Evolutionary conservation across 2,113 vertebrate genomes (phyloP), one percentile per base, ranked within the genome.

Genomic region (Nyctereutes procyonoides): DNA sequence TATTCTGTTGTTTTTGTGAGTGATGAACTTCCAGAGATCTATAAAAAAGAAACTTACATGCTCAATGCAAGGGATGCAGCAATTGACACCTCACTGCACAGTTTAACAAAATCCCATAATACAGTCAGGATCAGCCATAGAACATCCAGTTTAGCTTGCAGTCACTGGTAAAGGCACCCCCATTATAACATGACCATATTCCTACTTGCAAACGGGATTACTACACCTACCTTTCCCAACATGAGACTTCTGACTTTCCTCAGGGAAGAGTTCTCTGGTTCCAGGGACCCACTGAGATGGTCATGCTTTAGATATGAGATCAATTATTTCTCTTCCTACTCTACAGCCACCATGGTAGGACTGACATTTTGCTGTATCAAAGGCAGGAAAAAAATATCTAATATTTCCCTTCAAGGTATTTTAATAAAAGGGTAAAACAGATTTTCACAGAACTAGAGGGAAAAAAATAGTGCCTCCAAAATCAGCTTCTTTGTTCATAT

Each of bases 171-270:
- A 93, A 38, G 91, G 62, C 62, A 56, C 10, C 28, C 76, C 43
- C 92, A 93, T 86, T 77, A 93, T 60, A 97, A 56, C 28, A 69
- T 28, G 86, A 96, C 95, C 96, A 93, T 97, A 97, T 97, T 98
- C 97, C 83, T 97, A 82, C 82, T 96, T 98, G 83, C 62, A 96
- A 97, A 98, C 67, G 80, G 80, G 81, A 98, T 95, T 77, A 97
- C 96, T 79, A 90, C 94, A 65, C 77, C 73, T 73, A 51, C 15
- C 73, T 87, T 12, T 89, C 93, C 62, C 12, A 35, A 53, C 97
- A 98, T 80, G 96, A 98, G 91, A 38, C 96, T 97, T 84, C 76
- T 26, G 56, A 73, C 58, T 97, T 79, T 96, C 96, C 20, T 32
- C 53, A 97, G 48, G 43, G 95, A 95, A 94, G 58, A 94, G 30